Conservation (phyloP, 2,888 invertebrate genomes). For the Dryocosmus kuriphilus region DNA sequence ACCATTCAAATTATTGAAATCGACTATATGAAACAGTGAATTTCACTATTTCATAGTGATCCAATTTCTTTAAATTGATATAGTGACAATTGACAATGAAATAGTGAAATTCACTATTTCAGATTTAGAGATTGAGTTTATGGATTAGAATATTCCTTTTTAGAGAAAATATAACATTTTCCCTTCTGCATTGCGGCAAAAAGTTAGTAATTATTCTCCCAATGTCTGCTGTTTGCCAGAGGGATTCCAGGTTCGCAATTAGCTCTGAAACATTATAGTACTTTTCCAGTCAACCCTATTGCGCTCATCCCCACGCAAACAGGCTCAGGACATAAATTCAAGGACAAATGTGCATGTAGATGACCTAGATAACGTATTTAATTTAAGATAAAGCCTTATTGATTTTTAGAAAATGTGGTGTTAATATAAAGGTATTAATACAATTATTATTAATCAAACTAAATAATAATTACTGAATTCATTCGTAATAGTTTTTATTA, state of each 20-base stretch:
- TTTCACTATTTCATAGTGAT: too few species aligned
- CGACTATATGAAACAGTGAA: too few species aligned
- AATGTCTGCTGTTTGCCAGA: constrained; percentile 10
- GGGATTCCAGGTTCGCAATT: constrained; percentile 21
- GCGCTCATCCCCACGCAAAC: constrained; percentile 15
- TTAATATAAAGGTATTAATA: too few species aligned
- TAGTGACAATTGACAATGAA: too few species aligned
- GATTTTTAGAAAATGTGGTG: not conserved
- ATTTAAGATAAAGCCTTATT: constrained; percentile 3
- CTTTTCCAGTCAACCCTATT: constrained; percentile 22
- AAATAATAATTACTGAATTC: too few species aligned
- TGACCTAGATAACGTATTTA: not conserved
- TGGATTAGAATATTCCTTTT: not conserved
- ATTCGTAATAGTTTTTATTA: too few species aligned
- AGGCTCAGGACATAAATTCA: constrained; percentile 1
- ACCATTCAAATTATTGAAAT: too few species aligned
- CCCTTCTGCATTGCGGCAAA: constrained; percentile 33
- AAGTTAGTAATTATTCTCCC: constrained; percentile 31
- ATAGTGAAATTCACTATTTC: too few species aligned
- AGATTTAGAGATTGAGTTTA: too few species aligned
- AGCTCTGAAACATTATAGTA: constrained; percentile 28
- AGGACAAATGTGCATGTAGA: not conserved
- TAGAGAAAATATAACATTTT: constrained; percentile 5
- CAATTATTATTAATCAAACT: too few species aligned
- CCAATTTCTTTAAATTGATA: too few species aligned